Percentiles rank a stretch among this genome's conserved stretches.
Evolutionary conservation across 2,888 invertebrate genomes (phyloP).

Genomic region (Acleris sparsana): DNA sequence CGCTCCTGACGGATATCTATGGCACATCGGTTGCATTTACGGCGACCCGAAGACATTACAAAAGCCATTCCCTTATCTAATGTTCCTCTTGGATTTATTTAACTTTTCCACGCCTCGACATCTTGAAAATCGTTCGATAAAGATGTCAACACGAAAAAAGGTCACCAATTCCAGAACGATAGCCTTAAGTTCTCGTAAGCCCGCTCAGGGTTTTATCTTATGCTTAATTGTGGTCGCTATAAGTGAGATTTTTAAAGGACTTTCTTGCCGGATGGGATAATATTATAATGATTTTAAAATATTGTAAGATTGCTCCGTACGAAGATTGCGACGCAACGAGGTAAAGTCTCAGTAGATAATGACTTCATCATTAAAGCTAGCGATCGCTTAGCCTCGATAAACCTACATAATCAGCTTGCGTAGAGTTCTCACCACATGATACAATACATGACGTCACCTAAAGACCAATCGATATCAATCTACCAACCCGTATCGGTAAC

Average conservation of each 20-base stretch:
- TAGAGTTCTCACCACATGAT: conserved; percentile 45
- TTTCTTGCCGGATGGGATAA: not conserved
- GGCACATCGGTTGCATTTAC: conserved; percentile 80
- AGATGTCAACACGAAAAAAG: conserved; percentile 76
- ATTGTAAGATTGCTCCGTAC: conserved; percentile 17
- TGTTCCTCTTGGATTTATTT: conserved; percentile 80
- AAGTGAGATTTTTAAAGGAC: not conserved
- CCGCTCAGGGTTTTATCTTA: conserved; percentile 14
- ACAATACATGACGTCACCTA: conserved; percentile 40
- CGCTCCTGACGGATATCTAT: conserved; percentile 71
- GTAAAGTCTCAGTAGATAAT: conserved; percentile 37
- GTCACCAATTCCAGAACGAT: conserved; percentile 62
- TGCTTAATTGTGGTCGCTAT: conserved; percentile 2
- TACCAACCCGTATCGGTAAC: conserved; percentile 14
- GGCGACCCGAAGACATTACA: conserved; percentile 82
- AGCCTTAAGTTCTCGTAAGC: conserved; percentile 21
- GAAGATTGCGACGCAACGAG: conserved; percentile 14
- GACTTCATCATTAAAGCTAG: conserved; percentile 43
- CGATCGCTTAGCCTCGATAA: conserved; percentile 38
- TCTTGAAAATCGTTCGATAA: conserved; percentile 77
- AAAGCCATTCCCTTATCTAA: conserved; percentile 82
- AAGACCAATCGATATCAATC: conserved; percentile 42
- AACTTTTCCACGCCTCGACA: conserved; percentile 79
- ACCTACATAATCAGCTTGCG: conserved; percentile 52
- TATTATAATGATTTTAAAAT: conserved; percentile 2